A percentile compares a stretch with the other conserved stretches of the same genome.
Conservation (phyloP, 2,797 vertebrate species). For the Lagorchestes hirsutus region DNA sequence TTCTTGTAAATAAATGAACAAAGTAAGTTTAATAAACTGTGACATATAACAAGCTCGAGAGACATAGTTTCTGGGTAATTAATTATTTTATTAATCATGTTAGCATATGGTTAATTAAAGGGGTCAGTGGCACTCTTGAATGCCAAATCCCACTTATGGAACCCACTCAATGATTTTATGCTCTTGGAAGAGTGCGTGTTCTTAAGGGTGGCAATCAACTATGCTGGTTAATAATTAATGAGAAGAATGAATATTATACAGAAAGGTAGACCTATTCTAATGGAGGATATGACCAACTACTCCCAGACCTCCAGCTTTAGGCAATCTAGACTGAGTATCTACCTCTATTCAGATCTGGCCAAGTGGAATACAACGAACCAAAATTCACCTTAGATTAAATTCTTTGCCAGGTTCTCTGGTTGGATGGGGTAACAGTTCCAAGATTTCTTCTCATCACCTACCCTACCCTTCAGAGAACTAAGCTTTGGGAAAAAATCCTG, state of each 20-base stretch:
- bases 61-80: neutral
- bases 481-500: neutral
- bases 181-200: neutral
- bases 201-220: neutral
- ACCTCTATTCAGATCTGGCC: neutral
- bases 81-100: neutral
- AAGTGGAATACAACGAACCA: neutral
- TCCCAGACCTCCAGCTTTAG: neutral
- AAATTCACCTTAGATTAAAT: neutral
- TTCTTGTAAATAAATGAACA: neutral
- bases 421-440: neutral
- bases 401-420: neutral
- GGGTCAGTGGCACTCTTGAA: neutral
- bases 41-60: neutral
- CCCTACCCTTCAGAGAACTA: neutral
- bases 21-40: neutral
- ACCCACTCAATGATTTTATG: neutral
- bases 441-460: neutral
- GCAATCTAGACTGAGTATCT: neutral
- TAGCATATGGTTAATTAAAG: neutral
- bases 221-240: neutral
- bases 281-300: neutral
- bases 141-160: neutral
- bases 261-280: neutral
- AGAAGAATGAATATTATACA: neutral